A percentile compares a stretch with the other conserved stretches of the same genome.
Evolutionary conservation across 2,113 vertebrate genomes (phyloP).

Genomic region (Acrocephalus arundinaceus): DNA sequence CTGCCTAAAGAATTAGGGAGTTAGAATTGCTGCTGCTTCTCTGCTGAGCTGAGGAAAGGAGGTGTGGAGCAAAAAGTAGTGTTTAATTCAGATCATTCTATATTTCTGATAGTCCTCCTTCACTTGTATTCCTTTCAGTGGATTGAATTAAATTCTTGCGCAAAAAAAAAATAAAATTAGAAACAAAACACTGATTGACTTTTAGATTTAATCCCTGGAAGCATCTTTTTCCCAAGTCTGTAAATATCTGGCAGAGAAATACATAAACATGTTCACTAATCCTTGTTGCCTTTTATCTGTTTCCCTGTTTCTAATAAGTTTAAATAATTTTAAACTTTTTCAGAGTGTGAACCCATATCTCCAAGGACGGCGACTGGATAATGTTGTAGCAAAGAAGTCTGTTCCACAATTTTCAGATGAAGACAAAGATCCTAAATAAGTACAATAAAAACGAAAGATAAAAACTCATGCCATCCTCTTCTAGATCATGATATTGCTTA

Average conservation of each 20-base stretch:
- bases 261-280: not conserved
- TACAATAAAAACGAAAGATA: constrained; percentile 32
- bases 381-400: constrained; percentile 97
- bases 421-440: constrained; percentile 77
- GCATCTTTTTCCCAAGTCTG: not conserved
- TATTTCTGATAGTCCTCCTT: not conserved
- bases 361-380: constrained; percentile 91
- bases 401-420: constrained; percentile 93
- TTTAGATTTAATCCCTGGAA: not conserved
- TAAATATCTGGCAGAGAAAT: not conserved
- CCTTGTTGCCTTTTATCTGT: not conserved
- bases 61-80: not conserved
- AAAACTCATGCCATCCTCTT: not conserved
- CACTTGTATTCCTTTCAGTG: not conserved
- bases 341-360: constrained; percentile 93
- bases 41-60: not conserved
- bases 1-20: not conserved
- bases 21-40: not conserved
- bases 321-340: constrained; percentile 16
- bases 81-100: not conserved
- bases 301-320: not conserved
- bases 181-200: not conserved
- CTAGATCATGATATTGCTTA: constrained; percentile 18
- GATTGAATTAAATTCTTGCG: not conserved
- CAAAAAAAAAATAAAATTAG: not conserved